phyloP scores from a whole-genome alignment of 2,797 vertebrate genomes.

The Cuculus canorus region DNA sequence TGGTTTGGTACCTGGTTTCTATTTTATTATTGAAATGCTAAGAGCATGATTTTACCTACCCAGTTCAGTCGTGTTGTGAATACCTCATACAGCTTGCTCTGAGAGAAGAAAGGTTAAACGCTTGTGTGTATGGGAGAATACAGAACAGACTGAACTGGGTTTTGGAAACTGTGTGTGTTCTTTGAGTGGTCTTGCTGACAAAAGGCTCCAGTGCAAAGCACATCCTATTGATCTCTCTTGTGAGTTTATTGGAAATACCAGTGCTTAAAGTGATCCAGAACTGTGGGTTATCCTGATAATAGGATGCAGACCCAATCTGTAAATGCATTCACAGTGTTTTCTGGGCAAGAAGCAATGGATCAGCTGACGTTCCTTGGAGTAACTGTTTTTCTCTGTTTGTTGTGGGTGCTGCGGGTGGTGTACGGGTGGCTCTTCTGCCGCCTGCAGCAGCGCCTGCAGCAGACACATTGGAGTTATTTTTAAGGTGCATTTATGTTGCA shows the following conservation, averaged over 20 bases:
- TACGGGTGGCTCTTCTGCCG: neutral
- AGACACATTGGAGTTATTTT: neutral
- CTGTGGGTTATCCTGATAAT: neutral
- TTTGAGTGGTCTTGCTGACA: neutral
- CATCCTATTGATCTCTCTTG: neutral
- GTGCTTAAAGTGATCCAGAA: neutral
- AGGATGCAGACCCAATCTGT: neutral
- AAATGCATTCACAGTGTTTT: neutral
- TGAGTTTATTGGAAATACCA: neutral
- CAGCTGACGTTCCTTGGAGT: neutral
- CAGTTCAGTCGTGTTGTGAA: neutral
- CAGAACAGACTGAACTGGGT: neutral
- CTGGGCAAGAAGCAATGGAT: neutral
- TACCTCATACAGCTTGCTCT: neutral
- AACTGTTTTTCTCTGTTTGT: neutral
- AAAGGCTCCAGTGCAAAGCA: neutral
- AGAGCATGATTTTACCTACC: neutral
- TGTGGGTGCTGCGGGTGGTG: neutral
- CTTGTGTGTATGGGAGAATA: neutral
- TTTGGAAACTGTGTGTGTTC: neutral
- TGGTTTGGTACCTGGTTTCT: neutral
- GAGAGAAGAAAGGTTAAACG: neutral
- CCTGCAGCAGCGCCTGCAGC: neutral
- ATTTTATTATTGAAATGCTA: neutral
- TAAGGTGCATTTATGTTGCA: neutral